Percentiles rank a stretch among this genome's conserved stretches.
These are phyloP conservation scores for Pinctada fucata DNA, from an alignment of 2,888 invertebrate genomes.

Conservation along the genomic window DNA sequence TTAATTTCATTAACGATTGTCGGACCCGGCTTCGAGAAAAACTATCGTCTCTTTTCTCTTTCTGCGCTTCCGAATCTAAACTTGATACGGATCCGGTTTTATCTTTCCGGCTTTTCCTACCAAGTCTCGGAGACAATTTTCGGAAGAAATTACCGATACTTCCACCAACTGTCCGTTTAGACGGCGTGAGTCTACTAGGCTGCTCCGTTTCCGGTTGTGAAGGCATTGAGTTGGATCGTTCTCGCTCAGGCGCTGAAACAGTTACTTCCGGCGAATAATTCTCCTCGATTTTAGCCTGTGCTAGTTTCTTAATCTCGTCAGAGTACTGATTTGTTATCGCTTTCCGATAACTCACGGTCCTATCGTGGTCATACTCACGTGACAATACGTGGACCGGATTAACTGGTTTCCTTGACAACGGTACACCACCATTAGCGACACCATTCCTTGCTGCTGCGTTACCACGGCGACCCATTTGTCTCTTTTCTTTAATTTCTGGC, in stretches of 20 bases:
- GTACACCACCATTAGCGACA: constrained; percentile 33
- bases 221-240: constrained; percentile 49
- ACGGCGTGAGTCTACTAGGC: constrained; percentile 57
- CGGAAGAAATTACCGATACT: constrained; percentile 73
- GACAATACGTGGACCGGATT: constrained; percentile 41
- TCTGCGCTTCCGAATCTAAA: constrained; percentile 53
- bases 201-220: constrained; percentile 43
- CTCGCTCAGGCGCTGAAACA: constrained; percentile 34
- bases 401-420: constrained; percentile 15
- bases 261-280: constrained; percentile 33
- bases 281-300: constrained; percentile 34
- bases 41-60: constrained; percentile 44
- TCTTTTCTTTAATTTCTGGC: neutral
- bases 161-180: constrained; percentile 67
- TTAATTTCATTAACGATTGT: constrained; percentile 64
- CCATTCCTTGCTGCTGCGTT: constrained; percentile 17
- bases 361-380: constrained; percentile 64
- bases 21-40: constrained; percentile 64
- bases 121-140: constrained; percentile 63
- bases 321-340: constrained; percentile 62
- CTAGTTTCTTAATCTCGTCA: constrained; percentile 53
- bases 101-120: constrained; percentile 51
- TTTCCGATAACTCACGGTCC: constrained; percentile 63
- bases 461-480: constrained; percentile 22
- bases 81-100: constrained; percentile 58